Percentiles rank a stretch among this genome's conserved stretches.
These are phyloP conservation scores for Erythrolamprus reginae DNA, from an alignment of 2,113 vertebrate genomes.

Conservation along the genomic window DNA sequence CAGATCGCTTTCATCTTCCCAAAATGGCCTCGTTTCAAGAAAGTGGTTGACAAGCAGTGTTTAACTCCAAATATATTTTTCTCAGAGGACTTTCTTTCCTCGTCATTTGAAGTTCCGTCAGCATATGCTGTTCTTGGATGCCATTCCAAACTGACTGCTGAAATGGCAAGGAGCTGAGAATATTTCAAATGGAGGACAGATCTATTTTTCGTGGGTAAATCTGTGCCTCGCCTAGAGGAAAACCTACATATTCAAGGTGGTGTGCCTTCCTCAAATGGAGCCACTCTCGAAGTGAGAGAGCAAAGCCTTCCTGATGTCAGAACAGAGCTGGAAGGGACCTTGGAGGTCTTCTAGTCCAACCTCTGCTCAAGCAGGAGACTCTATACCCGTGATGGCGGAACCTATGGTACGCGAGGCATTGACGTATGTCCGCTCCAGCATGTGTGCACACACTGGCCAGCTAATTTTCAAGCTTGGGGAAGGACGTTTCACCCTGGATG, in stretches of 20 bases:
- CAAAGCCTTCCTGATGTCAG: neutral
- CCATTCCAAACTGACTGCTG: neutral
- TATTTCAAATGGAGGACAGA: neutral
- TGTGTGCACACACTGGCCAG: too few species aligned
- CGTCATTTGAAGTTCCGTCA: neutral
- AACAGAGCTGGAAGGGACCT: neutral
- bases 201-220: neutral
- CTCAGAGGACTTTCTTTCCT: neutral
- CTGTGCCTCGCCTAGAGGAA: neutral
- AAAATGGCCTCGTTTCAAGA: neutral
- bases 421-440: too few species aligned
- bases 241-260: neutral
- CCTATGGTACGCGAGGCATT: too few species aligned
- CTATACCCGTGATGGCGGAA: too few species aligned
- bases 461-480: too few species aligned
- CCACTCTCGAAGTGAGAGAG: neutral
- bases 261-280: neutral
- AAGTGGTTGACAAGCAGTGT: neutral
- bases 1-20: neutral
- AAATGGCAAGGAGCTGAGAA: neutral
- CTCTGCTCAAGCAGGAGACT: neutral
- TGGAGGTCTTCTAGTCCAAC: neutral
- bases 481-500: too few species aligned
- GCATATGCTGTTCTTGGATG: neutral
- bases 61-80: neutral